These are phyloP conservation scores for Ormyrus nitidulus DNA, from an alignment of 2,888 invertebrate genomes.

Conservation along the genomic window DNA sequence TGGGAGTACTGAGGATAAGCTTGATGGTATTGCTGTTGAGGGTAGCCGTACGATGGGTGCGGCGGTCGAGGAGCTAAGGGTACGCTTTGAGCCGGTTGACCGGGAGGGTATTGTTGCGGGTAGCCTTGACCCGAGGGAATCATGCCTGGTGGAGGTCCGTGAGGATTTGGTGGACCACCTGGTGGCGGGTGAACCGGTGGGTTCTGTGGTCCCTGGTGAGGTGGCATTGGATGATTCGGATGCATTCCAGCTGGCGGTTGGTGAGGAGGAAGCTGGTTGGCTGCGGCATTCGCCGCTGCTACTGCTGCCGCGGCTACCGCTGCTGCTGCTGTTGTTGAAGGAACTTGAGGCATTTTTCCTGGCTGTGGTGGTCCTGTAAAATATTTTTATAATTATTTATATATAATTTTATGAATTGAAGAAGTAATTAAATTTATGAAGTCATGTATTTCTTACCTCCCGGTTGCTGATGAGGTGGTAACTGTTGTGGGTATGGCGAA, in stretches of 20 bases:
- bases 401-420: not conserved
- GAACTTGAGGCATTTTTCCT: slow-evolving; percentile 61
- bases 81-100: slow-evolving; percentile 75
- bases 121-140: slow-evolving; percentile 74
- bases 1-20: slow-evolving; percentile 77
- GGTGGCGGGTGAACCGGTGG: slow-evolving; percentile 68
- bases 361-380: slow-evolving; percentile 60
- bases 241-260: slow-evolving; percentile 71
- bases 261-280: slow-evolving; percentile 72
- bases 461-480: slow-evolving; percentile 47
- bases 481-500: slow-evolving; percentile 45
- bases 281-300: slow-evolving; percentile 65
- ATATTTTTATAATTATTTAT: not conserved
- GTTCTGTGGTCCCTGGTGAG: slow-evolving; percentile 66
- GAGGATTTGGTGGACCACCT: slow-evolving; percentile 66
- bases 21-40: slow-evolving; percentile 77
- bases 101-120: slow-evolving; percentile 73
- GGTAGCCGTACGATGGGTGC: slow-evolving; percentile 77
- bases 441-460: slow-evolving; percentile 27
- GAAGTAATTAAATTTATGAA: not conserved
- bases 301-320: slow-evolving; percentile 61
- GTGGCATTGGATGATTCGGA: slow-evolving; percentile 71
- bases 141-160: slow-evolving; percentile 65
- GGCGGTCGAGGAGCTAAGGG: slow-evolving; percentile 78
- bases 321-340: slow-evolving; percentile 60